Evolutionary conservation across 2,888 invertebrate species (phyloP).

Genomic region (Geotrupes spiniger): DNA sequence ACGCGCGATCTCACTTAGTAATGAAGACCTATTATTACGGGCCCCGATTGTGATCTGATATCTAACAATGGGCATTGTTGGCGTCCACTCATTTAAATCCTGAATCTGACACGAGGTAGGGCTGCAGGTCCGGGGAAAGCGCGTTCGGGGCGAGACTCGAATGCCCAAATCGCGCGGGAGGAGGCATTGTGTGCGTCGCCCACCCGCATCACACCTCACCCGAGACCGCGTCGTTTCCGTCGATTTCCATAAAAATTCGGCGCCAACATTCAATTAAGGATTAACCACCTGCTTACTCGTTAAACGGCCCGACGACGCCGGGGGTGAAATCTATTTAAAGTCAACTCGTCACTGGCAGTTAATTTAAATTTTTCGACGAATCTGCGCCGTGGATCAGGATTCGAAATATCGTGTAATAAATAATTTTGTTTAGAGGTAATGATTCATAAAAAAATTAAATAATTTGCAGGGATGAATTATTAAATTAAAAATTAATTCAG

Average conservation of each 20-base stretch:
- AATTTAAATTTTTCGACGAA: conserved; percentile 31
- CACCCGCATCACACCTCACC: conserved; percentile 22
- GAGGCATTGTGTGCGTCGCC: conserved; percentile 27
- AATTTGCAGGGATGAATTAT: no score
- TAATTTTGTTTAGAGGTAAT: no score
- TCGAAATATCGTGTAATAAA: no score
- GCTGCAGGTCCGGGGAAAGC: conserved; percentile 14
- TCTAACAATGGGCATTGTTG: conserved; percentile 28
- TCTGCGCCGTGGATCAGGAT: conserved; percentile 21
- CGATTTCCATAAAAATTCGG: conserved; percentile 29
- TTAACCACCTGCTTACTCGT: conserved; percentile 33
- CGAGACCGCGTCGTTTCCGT: conserved; percentile 12
- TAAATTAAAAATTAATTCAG: no score
- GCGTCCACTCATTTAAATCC: conserved; percentile 24
- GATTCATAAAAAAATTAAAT: no score
- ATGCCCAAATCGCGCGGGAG: conserved; percentile 25
- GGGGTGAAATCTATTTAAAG: conserved; percentile 27
- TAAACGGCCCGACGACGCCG: conserved; percentile 16
- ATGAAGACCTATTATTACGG: conserved; percentile 27
- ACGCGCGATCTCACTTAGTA: conserved; percentile 22
- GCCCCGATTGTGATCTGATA: conserved; percentile 26
- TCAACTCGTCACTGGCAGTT: conserved; percentile 31
- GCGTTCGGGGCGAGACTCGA: conserved; percentile 14
- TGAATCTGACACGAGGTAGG: conserved; percentile 24
- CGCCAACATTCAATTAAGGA: conserved; percentile 34